phyloP scores from a whole-genome alignment of 2,113 vertebrate genomes.

The Gopherus flavomarginatus region DNA sequence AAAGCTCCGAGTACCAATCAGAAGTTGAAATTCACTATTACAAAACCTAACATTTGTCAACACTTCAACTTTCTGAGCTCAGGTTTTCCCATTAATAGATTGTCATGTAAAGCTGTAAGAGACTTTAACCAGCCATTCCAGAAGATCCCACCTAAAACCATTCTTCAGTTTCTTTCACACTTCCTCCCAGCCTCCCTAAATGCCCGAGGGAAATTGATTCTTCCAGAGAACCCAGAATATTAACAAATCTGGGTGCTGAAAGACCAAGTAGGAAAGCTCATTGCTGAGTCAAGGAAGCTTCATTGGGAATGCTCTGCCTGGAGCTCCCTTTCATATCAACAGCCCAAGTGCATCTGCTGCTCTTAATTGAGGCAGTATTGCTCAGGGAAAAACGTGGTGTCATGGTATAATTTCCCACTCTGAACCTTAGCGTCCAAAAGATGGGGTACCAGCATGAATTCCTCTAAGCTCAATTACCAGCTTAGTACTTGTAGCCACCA shows the following conservation, averaged over 20 bases:
- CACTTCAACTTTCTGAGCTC: background rate
- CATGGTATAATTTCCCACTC: too few species aligned
- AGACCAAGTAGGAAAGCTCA: background rate
- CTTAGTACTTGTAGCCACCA: too few species aligned
- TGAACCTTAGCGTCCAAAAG: too few species aligned
- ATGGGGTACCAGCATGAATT: too few species aligned
- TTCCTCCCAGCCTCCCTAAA: background rate
- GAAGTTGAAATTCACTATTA: conserved; percentile 6
- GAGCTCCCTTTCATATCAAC: background rate
- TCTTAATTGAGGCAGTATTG: background rate
- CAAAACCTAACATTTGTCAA: conserved; percentile 19
- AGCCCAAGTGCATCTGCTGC: background rate
- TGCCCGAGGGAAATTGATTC: background rate
- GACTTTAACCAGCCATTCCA: background rate
- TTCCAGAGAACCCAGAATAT: background rate
- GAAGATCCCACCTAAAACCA: background rate
- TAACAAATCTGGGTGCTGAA: background rate
- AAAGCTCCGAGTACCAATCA: conserved; percentile 1
- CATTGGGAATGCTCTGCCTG: background rate
- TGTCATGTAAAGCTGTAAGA: background rate
- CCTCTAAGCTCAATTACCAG: too few species aligned
- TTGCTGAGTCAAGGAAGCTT: background rate
- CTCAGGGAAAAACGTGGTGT: background rate
- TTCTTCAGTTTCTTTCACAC: background rate
- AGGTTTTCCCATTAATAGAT: background rate